Evolutionary conservation across 2,113 vertebrate species (phyloP), one percentile per base, ranked within the genome.

Genomic region (Callionymus lyra): DNA sequence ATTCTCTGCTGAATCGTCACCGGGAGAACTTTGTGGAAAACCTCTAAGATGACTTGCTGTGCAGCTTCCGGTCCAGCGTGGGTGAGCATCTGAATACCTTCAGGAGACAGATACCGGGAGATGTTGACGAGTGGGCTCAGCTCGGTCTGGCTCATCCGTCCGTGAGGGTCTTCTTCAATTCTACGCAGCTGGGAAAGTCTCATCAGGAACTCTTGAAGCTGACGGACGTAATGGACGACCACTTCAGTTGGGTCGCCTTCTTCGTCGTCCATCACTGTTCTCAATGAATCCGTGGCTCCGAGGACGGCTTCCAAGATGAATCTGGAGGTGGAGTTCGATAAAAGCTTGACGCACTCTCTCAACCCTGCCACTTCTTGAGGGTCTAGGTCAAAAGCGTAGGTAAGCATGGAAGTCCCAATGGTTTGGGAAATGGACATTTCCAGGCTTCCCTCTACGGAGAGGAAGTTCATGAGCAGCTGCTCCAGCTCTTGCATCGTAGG

Each of bases 271-370:
- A 36, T 44, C 10, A 74, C 46, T 39, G 14, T 53, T 16, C 73
- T 62, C 33, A 84, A 19, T 3, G 65, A 50, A 60, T 81, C 63
- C 19, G 74, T 38, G 31, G 76, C 68, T 10, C 34, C 57, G 17
- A 84, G 56, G 14, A 77, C 68, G 34, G 70, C 46, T 56, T 83
- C 65, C 6, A 59, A 57, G 33, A 66, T 1, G 5, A 68, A 61
- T 2, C 53, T 34, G 45, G 73, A 74, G 37, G 66, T 82, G 59
- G 81, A 74, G 38, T 76, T 81, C 16, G 44, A 61, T 34, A 80
- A 70, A 39, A 72, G 68, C 14, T 51, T 33, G 10, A 82, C 35
- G 33, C 45, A 42, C 42, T 79, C 31, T 32, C 17, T 65, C n/a
- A 83, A 6, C 17, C 6, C 47, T 6, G 55, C 50, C 38, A 71